Evolutionary conservation across 2,888 invertebrate genomes (phyloP), one percentile per base, ranked within the genome.

Genomic region (Camponotus fellah): DNA sequence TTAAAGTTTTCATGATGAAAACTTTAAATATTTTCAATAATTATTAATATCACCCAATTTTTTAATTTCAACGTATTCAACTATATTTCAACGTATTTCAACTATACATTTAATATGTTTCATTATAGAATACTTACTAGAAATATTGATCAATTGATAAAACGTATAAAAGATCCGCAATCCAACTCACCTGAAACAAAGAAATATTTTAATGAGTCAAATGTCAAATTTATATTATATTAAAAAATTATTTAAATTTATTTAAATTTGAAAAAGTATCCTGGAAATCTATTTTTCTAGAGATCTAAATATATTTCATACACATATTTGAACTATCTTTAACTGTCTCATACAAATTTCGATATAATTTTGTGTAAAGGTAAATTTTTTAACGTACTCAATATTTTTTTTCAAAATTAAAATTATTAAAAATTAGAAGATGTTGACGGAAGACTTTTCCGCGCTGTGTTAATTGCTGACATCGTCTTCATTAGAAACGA

Each of bases 161-260:
- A 21, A 32, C 10, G 46, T 9, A 26, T 21, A 14, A 49, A 21
- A 53, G 46, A 37, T 34, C 6, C 17, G 10, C 34, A 46, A 37
- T 46, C 2, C 75, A 26, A 75, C 75, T 75, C 75, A 75, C 75
- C 75, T 75, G 75, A 53, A 75, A 75, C 64, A 75, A 49, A 75
- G 21, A 75, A 5, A 34, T 2, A 43, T 62, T 62, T 62, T 8
- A n/a, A 37, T 14, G 2, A 75, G 1, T 21, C 8, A 5, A 49
- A 49, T 49, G 17, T 17, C 49, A 8, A 49, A 26, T 26, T 26
- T 2, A n/a, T 49, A 49, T 49, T 49, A 17, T 49, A 17, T 49
- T n/a, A 17, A 49, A 8, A 0, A 46, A n/a, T n/a, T 49, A 49
- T 49, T 49, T 26, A 26, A 26, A 26, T 26, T 49, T 3, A 49